Base-by-base conservation (phyloP, 1,140 invertebrate genomes). In the Solenopsis invicta region DNA sequence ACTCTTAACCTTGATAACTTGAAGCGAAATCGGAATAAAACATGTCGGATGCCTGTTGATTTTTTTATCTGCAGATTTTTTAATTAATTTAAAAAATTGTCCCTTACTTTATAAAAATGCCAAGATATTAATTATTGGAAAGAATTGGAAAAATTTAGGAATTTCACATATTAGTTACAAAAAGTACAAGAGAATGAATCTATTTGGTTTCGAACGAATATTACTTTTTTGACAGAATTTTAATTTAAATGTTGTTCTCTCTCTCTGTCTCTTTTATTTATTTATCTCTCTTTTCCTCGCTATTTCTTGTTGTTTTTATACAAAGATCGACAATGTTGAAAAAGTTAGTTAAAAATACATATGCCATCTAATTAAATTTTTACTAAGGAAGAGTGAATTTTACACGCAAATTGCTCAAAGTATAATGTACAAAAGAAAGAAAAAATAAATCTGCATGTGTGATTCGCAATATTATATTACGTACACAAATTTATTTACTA, bases 111-210 rank as follows among this genome's bases (percentile, higher is more conserved):
- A 12, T 37, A 34, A 48, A 21, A 59, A 5, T 61, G 29, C 6
- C 5, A 13, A 21, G 6, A 61, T 21, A 62, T 64, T 64, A 76
- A 64, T 62, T 45, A 62, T 24, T 56, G 29, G 2, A 61, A 61
- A 61, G 13, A 76, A 61, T 45, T 61, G 34, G 37, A 78, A 29
- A 29, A 48, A 64, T 78, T 5, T 66, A 64, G 41, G 13, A 78
- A 78, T 52, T 48, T 66, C 10, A 16, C 41, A 29, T 50, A 78
- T 29, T 78, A 78, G 10, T 66, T 45, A 21, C 41, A 52, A 85
- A 72, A 29, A 59, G 72, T 74, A 74, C 61, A 81, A 88, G 67
- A 77, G 41, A 64, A 50, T 18, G 12, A 18, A 50, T 66, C 24
- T 50, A 62, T 64, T 52, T 52, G 8, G 56, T 45, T 69, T 71